phyloP scores from a whole-genome alignment of 2,888 invertebrate genomes.

The Tuberolachnus salignus region DNA sequence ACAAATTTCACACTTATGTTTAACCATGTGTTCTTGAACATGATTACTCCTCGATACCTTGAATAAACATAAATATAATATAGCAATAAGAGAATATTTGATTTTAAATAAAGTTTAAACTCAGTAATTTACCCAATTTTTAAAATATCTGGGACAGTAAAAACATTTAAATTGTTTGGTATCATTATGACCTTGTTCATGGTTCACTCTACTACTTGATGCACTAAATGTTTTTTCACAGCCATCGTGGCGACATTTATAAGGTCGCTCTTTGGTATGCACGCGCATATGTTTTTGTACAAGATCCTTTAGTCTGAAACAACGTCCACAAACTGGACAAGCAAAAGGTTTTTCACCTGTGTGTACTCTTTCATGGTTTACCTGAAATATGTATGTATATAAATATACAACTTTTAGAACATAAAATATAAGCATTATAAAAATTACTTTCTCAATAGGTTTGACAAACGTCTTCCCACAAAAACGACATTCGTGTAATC shows the following conservation, averaged over 20 bases:
- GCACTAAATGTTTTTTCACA: conserved; percentile 54
- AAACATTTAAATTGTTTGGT: conserved; percentile 53
- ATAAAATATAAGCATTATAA: background rate
- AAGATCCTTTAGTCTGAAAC: conserved; percentile 55
- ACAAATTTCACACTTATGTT: conserved; percentile 47
- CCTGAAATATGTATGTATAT: conserved; percentile 13
- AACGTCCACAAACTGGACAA: conserved; percentile 48
- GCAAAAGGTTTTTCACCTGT: conserved; percentile 57
- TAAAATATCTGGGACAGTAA: conserved; percentile 54
- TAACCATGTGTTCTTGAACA: conserved; percentile 51
- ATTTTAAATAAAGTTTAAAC: background rate
- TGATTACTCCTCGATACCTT: conserved; percentile 52
- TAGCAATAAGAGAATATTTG: background rate
- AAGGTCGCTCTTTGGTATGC: conserved; percentile 53
- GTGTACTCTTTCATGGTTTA: conserved; percentile 54
- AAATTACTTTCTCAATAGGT: conserved; percentile 53
- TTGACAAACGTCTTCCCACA: conserved; percentile 53
- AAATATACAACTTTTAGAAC: background rate
- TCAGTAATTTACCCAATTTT: conserved; percentile 40
- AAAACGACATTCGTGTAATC: conserved; percentile 51
- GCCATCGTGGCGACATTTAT: conserved; percentile 48
- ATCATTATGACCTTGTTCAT: conserved; percentile 52
- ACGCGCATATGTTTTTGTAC: conserved; percentile 56
- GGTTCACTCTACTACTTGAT: conserved; percentile 47
- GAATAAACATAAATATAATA: background rate